phyloP scores from a whole-genome alignment of 2,888 invertebrate species.

The Gastrophysa polygoni region DNA sequence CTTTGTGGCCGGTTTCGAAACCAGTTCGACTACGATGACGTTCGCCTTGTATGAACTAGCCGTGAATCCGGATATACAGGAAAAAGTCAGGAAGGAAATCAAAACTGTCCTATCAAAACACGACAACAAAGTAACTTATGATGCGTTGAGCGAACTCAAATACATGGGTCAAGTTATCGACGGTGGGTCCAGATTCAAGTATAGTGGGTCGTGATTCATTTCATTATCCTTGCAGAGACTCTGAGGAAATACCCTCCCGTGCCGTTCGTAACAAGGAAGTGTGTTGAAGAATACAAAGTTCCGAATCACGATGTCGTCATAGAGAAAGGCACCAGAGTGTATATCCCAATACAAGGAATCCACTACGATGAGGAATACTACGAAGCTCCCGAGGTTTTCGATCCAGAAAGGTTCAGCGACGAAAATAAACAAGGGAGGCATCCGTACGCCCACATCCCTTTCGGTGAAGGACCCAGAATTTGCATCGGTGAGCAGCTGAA shows the following conservation, averaged over 20 bases:
- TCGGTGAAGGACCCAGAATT: constrained; percentile 37
- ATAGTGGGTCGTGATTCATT: no score
- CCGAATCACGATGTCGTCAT: constrained; percentile 31
- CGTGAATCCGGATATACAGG: constrained; percentile 33
- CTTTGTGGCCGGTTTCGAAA: constrained; percentile 42
- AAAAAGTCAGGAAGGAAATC: constrained; percentile 37
- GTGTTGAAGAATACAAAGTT: constrained; percentile 34
- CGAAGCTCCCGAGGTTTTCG: constrained; percentile 31
- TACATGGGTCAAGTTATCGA: constrained; percentile 38
- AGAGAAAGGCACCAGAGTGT: constrained; percentile 27
- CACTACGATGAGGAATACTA: constrained; percentile 35
- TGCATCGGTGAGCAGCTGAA: constrained; percentile 35
- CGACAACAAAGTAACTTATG: constrained; percentile 37
- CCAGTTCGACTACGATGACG: constrained; percentile 41
- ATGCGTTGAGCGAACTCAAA: constrained; percentile 38
- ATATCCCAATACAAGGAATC: constrained; percentile 30
- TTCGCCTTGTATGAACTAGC: constrained; percentile 37
- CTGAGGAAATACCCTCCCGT: constrained; percentile 35
- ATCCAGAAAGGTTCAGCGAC: constrained; percentile 37
- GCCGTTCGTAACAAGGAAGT: constrained; percentile 28
- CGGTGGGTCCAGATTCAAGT: no score
- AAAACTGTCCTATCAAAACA: constrained; percentile 31
- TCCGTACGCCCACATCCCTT: constrained; percentile 33
- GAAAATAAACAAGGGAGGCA: constrained; percentile 29
- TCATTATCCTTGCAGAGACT: constrained; percentile 28